Conservation (phyloP, 1,140 invertebrate species). For the Drosophila takahashii region DNA sequence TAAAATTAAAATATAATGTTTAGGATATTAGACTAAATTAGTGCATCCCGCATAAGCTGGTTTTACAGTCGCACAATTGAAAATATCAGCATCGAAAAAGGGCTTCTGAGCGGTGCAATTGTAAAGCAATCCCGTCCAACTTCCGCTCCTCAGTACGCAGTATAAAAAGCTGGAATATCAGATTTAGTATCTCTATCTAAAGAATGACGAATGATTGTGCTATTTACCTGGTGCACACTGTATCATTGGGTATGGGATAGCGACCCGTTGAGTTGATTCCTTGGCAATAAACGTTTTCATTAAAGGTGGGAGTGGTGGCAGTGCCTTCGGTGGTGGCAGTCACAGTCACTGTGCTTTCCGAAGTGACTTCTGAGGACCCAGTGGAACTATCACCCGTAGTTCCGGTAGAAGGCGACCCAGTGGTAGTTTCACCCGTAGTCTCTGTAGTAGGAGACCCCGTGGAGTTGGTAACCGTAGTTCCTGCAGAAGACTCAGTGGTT, state of each 20-base stretch:
- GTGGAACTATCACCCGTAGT: not conserved
- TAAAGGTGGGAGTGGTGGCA: not conserved
- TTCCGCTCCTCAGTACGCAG: conserved; percentile 28
- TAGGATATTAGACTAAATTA: conserved; percentile 1
- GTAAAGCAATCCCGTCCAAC: conserved; percentile 15
- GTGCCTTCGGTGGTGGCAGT: not conserved
- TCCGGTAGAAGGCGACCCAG: not conserved
- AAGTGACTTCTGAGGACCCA: not conserved
- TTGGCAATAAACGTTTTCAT: conserved; percentile 26
- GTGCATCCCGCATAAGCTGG: conserved; percentile 46
- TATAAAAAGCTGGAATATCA: conserved; percentile 53
- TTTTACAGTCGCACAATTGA: conserved; percentile 25
- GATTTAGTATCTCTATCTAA: not conserved
- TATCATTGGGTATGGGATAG: conserved; percentile 67
- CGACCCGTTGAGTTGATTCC: conserved; percentile 23
- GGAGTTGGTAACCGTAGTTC: not conserved
- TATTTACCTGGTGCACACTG: conserved; percentile 57
- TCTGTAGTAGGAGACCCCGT: too few species aligned
- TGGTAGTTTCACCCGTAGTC: not conserved
- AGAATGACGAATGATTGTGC: not conserved
- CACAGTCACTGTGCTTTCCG: not conserved
- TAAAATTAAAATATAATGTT: not conserved
- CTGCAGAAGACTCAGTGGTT: not conserved
- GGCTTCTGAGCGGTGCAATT: conserved; percentile 26
- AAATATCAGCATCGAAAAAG: conserved; percentile 43